These are phyloP conservation scores for Temnothorax rugatulus DNA, from an alignment of 2,888 invertebrate genomes.

Conservation along the genomic window DNA sequence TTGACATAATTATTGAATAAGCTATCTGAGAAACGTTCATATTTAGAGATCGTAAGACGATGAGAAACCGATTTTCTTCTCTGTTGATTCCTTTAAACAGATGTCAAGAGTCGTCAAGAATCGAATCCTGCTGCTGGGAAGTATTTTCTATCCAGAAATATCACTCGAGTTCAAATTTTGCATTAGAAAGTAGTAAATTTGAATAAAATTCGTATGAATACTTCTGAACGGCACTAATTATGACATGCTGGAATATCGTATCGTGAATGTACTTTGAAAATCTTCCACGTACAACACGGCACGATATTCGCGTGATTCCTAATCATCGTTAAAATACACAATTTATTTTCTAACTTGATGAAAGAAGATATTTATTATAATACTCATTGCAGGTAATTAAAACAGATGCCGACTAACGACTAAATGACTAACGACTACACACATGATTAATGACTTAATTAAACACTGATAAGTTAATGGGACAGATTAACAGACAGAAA, in stretches of 20 bases:
- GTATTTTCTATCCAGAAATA: not conserved
- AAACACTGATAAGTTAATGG: constrained; percentile 11
- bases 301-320: not conserved
- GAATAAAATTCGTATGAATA: not conserved
- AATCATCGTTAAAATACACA: not conserved
- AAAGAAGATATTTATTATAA: not conserved
- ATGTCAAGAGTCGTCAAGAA: not conserved
- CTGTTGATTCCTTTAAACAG: not conserved
- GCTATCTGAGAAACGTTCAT: not conserved
- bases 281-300: not conserved
- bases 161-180: not conserved
- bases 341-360: constrained; percentile 26
- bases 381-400: not conserved
- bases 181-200: not conserved
- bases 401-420: not conserved
- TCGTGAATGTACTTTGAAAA: not conserved
- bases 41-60: not conserved
- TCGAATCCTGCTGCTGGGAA: not conserved
- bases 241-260: not conserved
- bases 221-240: not conserved
- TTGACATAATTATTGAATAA: constrained; percentile 28
- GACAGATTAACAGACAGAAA: not conserved
- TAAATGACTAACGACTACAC: not conserved
- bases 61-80: not conserved
- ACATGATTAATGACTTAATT: constrained; percentile 22